These are phyloP conservation scores for Cephus runcator DNA, from an alignment of 2,888 invertebrate genomes.

Conservation along the genomic window DNA sequence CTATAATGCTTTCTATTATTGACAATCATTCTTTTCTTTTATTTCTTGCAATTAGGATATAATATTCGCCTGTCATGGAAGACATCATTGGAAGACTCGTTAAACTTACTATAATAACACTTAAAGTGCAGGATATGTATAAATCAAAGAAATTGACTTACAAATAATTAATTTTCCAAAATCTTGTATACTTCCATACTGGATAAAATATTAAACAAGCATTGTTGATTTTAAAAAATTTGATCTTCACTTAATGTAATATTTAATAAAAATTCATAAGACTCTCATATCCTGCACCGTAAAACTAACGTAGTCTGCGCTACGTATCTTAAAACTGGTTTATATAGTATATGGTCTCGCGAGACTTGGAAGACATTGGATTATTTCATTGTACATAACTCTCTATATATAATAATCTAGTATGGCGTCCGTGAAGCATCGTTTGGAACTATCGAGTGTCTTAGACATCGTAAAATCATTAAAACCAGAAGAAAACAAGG, in stretches of 20 bases:
- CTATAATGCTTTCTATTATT: not conserved
- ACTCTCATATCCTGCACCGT: not conserved
- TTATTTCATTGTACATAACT: slow-evolving; percentile 21
- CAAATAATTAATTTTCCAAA: not conserved
- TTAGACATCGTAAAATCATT: not conserved
- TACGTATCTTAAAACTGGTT: not conserved
- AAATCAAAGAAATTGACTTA: not conserved
- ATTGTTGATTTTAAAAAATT: not conserved
- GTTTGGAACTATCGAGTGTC: not conserved
- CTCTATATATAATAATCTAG: slow-evolving; percentile 15
- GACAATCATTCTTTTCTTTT: not conserved
- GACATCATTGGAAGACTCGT: slow-evolving; percentile 57
- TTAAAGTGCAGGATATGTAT: slow-evolving; percentile 15
- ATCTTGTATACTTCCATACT: not conserved
- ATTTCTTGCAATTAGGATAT: not conserved
- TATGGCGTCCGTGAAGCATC: not conserved
- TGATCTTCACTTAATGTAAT: not conserved
- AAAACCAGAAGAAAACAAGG: not conserved
- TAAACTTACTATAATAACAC: slow-evolving; percentile 24
- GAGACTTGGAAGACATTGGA: slow-evolving; percentile 38
- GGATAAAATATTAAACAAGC: not conserved
- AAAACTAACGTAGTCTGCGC: not conserved
- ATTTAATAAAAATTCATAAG: not conserved
- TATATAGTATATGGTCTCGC: slow-evolving; percentile 1
- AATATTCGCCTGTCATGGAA: slow-evolving; percentile 36